These are phyloP conservation scores for Scophthalmus maximus DNA, from an alignment of 2,113 vertebrate genomes.

Conservation along the genomic window DNA sequence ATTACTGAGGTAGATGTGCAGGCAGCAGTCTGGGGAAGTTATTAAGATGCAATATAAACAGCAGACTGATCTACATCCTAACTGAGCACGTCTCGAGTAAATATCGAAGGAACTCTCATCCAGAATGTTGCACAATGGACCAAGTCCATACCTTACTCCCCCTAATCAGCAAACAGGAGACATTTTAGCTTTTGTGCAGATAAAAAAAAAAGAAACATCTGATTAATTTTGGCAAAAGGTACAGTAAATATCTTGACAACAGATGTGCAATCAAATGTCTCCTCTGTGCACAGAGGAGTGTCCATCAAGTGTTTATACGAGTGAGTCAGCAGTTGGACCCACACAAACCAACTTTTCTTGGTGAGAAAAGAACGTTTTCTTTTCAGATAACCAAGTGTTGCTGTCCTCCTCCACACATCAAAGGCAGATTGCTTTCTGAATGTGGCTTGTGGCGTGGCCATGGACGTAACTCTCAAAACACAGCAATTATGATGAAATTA, in stretches of 20 bases:
- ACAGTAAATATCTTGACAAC: conserved; percentile 10
- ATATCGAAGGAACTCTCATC: conserved; percentile 22
- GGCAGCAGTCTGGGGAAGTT: conserved; percentile 49
- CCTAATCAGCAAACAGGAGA: conserved; percentile 23
- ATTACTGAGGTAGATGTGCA: conserved; percentile 49
- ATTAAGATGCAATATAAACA: conserved; percentile 51
- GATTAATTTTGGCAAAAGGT: conserved; percentile 10
- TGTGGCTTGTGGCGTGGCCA: not conserved
- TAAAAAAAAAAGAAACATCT: not conserved
- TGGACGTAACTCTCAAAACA: too few relatives aligned
- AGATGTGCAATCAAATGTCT: conserved; percentile 13
- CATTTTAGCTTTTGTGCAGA: not conserved
- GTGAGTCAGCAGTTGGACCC: conserved; percentile 18
- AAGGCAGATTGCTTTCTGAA: conserved; percentile 24
- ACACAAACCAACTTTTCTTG: conserved; percentile 18
- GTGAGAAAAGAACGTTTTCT: conserved; percentile 37
- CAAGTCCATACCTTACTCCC: not conserved
- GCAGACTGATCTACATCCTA: conserved; percentile 49
- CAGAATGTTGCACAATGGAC: conserved; percentile 17
- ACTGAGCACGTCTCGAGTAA: conserved; percentile 35
- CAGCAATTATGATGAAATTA: too few relatives aligned
- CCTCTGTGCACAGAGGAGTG: conserved; percentile 11
- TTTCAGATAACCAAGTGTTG: conserved; percentile 48
- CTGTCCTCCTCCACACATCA: conserved; percentile 40
- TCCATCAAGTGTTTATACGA: conserved; percentile 31